Evolutionary conservation across 2,113 vertebrate genomes (phyloP).

Genomic region (Chlorodrepanis virens): DNA sequence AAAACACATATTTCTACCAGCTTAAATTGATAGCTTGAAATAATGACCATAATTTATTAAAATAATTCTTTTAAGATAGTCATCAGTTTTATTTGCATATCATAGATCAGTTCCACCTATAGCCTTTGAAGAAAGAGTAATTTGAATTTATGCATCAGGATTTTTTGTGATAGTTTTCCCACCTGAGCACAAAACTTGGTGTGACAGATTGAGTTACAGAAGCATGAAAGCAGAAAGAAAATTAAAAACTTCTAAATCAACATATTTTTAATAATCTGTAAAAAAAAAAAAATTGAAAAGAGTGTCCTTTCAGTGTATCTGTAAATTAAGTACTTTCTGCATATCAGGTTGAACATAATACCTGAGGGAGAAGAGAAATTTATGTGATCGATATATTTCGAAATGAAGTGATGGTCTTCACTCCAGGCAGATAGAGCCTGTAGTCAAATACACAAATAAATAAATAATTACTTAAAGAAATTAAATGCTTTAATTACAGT

Average conservation of each 20-base stretch:
- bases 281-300: not conserved
- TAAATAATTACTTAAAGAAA: not conserved
- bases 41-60: conserved; percentile 11
- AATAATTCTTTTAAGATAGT: not conserved
- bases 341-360: not conserved
- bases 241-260: not conserved
- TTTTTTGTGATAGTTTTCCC: not conserved
- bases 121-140: not conserved
- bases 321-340: not conserved
- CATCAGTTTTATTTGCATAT: conserved; percentile 1
- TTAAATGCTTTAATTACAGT: not conserved
- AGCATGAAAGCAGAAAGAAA: conserved; percentile 2
- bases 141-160: not conserved
- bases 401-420: not conserved
- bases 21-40: not conserved
- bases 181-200: not conserved
- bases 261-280: not conserved
- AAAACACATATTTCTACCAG: not conserved
- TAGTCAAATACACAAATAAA: not conserved
- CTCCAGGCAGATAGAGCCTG: not conserved
- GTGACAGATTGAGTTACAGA: conserved; percentile 20
- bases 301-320: not conserved
- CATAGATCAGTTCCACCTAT: not conserved
- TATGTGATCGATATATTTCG: not conserved
- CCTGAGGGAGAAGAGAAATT: not conserved